Evolutionary conservation across 2,797 vertebrate species (phyloP).

Genomic region (Moxostoma hubbsi): DNA sequence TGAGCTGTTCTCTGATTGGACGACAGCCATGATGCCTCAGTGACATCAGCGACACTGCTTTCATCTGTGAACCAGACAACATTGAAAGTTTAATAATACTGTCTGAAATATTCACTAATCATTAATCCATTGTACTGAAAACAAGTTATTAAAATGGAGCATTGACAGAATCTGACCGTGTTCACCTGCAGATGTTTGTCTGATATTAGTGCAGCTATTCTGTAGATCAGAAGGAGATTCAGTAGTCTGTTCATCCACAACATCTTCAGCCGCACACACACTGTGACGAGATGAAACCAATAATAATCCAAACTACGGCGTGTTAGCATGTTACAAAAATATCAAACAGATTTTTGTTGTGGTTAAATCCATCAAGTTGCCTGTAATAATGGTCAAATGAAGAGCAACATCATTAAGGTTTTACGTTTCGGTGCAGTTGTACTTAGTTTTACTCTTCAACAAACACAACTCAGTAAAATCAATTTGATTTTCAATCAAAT

Average conservation of each 20-base stretch:
- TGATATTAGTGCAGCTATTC: slow-evolving; percentile 28
- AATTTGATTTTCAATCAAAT: no score
- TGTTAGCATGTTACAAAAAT: no score
- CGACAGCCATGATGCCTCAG: slow-evolving; percentile 58
- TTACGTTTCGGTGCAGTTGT: neutral
- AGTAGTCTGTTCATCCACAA: slow-evolving; percentile 55
- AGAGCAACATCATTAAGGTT: neutral
- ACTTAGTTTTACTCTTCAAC: no score
- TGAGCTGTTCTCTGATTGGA: slow-evolving; percentile 46
- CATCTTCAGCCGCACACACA: slow-evolving; percentile 56
- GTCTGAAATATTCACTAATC: neutral
- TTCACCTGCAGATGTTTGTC: slow-evolving; percentile 17
- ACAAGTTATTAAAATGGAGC: neutral
- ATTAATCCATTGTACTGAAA: neutral
- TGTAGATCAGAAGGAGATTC: slow-evolving; percentile 46
- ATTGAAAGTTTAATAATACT: neutral
- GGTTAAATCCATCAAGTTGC: neutral
- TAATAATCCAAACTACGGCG: no score
- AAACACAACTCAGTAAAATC: no score
- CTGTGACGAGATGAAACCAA: slow-evolving; percentile 52
- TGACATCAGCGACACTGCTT: slow-evolving; percentile 51
- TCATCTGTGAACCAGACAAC: slow-evolving; percentile 57
- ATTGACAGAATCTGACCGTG: slow-evolving; percentile 57
- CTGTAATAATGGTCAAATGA: neutral
- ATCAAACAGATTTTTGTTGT: no score